Evolutionary conservation across 23 tunicate species (phyloP), one percentile per base, ranked within the genome.

Genomic region (Ascidia mentula): DNA sequence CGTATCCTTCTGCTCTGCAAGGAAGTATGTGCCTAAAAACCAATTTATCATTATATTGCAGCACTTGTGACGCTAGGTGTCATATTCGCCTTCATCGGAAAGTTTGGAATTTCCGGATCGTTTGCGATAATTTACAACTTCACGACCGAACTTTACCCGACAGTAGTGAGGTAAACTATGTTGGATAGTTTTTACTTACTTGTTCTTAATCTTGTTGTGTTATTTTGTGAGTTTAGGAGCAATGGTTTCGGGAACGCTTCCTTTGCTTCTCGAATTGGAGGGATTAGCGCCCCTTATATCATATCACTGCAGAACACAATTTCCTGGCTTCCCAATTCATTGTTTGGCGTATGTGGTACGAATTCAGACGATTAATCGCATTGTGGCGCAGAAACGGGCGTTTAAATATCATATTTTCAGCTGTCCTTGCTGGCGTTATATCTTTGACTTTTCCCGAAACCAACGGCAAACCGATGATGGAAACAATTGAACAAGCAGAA

Each of bases 281-380:
- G 90, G 72, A 86, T 90, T 53, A 22, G 77, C 40, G 85, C 96
- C 26, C 89, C 96, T 0, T 90, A 45, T 80, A 75, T 87, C 26
- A 38, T 86, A 15, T 37, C 80, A 17, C 32, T 72, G 36, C 78
- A 46, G 38, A 26, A 72, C 37, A 18, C 18, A 22, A 79, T 81
- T 13, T 12, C 42, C 18, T 81, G 85, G 85, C 26, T 79, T 5
- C 82, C 78, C 18, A 69, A 42, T 42, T 42, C 12, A 15, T 12
- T 42, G 53, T 85, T 32, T 38, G 77, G 70, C 7, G 39, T 80
- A 30, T 38, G 71, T 80, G 84, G 84, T 80, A 69, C 71, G 33
- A 8, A 6, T 77, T 40, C 7, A 13, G 20, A 26, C 81, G 18
- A 20, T 77, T 34, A 37, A 12, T 9, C 53, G 12, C 15, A 9